Base-by-base conservation (phyloP, 2,888 invertebrate genomes). In the Oxyscelio sp. region DNA sequence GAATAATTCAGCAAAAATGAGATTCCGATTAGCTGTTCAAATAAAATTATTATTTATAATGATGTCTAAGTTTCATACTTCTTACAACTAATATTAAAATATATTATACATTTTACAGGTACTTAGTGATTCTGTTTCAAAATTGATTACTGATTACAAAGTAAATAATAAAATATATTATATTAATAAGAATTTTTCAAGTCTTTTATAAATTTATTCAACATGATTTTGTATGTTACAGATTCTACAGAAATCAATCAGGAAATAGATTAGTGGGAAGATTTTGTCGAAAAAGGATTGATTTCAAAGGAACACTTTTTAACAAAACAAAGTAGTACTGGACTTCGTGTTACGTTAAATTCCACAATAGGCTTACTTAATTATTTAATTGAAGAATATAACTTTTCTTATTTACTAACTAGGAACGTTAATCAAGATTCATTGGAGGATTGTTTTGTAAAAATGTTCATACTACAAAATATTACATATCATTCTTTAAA, bases 391-490 rank as follows among this genome's bases (percentile, higher is more conserved):
- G 22, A 80, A 27, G 24, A 70, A 43, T 82, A 59, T 34, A 61
- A 54, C 24, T 84, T 84, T 27, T 13, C 45, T 34, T 68, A 68
- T 31, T 79, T 84, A 11, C 58, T 81, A 43, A 81, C 85, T 15
- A 81, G 78, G 43, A 74, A 77, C n/a, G 63, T 73, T 9, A 85
- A 81, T 54, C 81, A 85, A 59, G 81, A 81, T 63, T 74, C 77
- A 13, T 38, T 85, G 34, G 85, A 81, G 77, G 77, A 66, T 54
- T 54, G 22, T 54, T 54, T 43, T 43, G 9, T 43, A 43, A 13
- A 43, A 43, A 43, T 43, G 43, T 43, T 43, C 43, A 43, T 43
- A 43, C 43, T 43, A 43, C 13, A 43, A 43, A 43, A 43, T 43
- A 11, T 43, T 43, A 43, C 43, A 43, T 43, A 8, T 34, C 6